These are phyloP conservation scores for Leptothorax acervorum DNA, from an alignment of 2,888 invertebrate genomes.

Conservation along the genomic window DNA sequence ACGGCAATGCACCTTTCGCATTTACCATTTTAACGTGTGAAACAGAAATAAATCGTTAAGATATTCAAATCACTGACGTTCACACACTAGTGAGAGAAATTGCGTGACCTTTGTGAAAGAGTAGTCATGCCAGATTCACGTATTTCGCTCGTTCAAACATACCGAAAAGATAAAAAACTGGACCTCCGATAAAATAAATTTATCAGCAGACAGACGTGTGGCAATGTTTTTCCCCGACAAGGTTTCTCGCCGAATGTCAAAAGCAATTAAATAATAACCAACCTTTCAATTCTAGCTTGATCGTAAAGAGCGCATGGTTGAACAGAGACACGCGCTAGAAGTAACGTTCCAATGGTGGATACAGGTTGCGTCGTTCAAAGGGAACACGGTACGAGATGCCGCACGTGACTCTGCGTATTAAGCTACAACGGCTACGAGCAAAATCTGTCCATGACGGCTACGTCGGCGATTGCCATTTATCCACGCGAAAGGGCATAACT, in stretches of 20 bases:
- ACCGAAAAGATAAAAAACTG: background rate
- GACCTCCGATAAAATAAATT: background rate
- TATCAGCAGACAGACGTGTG: background rate
- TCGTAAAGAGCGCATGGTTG: background rate
- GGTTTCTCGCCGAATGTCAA: slow-evolving; percentile 13
- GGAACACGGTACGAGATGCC: slow-evolving; percentile 38
- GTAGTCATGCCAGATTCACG: background rate
- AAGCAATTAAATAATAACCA: slow-evolving; percentile 36
- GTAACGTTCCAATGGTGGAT: background rate
- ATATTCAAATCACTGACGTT: slow-evolving; percentile 1
- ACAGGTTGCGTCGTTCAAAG: slow-evolving; percentile 36
- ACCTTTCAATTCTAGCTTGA: slow-evolving; percentile 25
- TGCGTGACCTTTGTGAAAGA: background rate
- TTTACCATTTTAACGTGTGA: background rate
- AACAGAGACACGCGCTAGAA: background rate
- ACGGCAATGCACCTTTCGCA: background rate
- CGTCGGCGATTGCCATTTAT: slow-evolving; percentile 49
- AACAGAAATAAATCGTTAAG: background rate
- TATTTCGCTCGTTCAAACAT: background rate
- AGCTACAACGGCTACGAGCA: slow-evolving; percentile 47
- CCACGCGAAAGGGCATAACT: slow-evolving; percentile 41
- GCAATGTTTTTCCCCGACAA: background rate
- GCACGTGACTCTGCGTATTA: slow-evolving; percentile 35
- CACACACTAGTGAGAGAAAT: background rate
- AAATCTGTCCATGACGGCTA: slow-evolving; percentile 52